Conservation (phyloP, 2,888 invertebrate genomes). For the Cephus spinipes region DNA sequence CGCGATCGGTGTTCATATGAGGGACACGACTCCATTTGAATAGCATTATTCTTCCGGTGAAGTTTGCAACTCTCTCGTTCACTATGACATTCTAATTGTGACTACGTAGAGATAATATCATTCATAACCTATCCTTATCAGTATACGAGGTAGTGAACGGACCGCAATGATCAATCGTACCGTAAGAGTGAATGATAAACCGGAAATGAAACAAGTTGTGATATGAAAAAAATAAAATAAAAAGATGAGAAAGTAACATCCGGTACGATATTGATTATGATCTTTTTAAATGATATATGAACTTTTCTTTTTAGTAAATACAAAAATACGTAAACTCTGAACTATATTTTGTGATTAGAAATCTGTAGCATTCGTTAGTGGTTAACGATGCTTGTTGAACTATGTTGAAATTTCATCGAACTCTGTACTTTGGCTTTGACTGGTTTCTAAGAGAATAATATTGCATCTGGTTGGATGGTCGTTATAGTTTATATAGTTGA, state of each 20-base stretch:
- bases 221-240: background rate
- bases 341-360: background rate
- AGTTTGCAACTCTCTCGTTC: constrained; percentile 11
- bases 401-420: background rate
- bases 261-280: background rate
- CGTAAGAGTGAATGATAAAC: background rate
- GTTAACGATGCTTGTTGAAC: background rate
- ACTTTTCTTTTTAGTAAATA: no score
- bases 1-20: constrained; percentile 8
- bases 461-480: background rate
- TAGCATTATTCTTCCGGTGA: constrained; percentile 21
- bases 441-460: background rate
- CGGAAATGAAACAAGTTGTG: background rate
- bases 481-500: background rate
- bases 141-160: constrained; percentile 14
- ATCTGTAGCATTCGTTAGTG: background rate
- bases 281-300: background rate
- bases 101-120: constrained; percentile 13
- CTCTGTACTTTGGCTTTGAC: background rate
- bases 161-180: constrained; percentile 5
- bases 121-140: constrained; percentile 26
- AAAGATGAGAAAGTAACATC: background rate
- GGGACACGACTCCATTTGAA: constrained; percentile 14
- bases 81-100: constrained; percentile 3
- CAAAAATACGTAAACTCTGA: background rate